Evolutionary conservation across 30 jellyfish, hydroid and myxozoan genomes (phyloP).

Genomic region (Calvadosia cruxmelitensis): DNA sequence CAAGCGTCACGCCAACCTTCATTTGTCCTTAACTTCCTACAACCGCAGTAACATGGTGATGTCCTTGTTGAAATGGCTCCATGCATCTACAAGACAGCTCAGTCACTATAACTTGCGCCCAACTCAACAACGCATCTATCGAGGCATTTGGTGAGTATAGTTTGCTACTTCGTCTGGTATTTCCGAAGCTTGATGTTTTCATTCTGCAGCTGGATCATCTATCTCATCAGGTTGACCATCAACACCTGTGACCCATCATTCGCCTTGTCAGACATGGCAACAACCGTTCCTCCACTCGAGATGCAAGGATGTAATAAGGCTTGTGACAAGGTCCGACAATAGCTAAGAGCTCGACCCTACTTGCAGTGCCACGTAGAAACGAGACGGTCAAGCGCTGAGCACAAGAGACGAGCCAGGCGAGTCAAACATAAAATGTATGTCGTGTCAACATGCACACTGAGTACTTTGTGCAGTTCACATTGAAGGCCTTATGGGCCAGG

Average conservation of each 20-base stretch:
- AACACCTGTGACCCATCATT: no score
- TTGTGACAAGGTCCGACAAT: no score
- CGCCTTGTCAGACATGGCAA: not conserved
- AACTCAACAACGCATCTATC: not conserved
- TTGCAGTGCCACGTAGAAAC: not conserved
- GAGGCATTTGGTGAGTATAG: not conserved
- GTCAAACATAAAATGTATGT: no score
- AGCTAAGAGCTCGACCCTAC: not conserved
- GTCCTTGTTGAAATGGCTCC: conserved; percentile 16
- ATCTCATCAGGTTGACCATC: not conserved
- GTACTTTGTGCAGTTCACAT: no score
- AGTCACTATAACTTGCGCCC: not conserved
- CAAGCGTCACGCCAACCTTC: conserved; percentile 23
- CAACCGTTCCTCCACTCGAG: not conserved
- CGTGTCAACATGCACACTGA: no score
- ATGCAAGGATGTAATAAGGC: not conserved
- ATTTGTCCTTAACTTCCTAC: conserved; percentile 12
- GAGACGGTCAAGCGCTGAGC: no score
- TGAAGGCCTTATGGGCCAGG: no score
- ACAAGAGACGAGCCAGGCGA: no score
- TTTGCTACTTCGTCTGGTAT: not conserved
- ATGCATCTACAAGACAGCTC: conserved; percentile 8
- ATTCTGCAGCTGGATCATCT: not conserved
- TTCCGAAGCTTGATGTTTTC: not conserved
- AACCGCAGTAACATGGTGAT: conserved; percentile 4